Percentiles rank a stretch among this genome's conserved stretches.
Evolutionary conservation across 35 echinoderm and acorn worm genomes (phyloP).

Genomic region (Amphiura filiformis): DNA sequence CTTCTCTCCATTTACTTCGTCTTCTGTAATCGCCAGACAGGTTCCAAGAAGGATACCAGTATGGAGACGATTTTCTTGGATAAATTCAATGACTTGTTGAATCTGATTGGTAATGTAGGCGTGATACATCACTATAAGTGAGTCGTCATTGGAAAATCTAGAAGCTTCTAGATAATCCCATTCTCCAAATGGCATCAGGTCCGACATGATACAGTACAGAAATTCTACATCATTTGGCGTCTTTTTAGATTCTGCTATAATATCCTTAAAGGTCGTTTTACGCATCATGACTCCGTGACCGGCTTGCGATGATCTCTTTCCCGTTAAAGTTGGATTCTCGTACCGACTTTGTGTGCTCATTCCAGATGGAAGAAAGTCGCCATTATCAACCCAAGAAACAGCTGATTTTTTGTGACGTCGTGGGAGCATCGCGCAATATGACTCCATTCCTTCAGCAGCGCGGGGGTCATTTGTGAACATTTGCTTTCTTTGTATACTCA

Average conservation of each 20-base stretch:
- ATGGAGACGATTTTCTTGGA: slow-evolving; percentile 20
- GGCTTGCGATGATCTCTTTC: not conserved
- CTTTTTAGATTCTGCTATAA: not conserved
- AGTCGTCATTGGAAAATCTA: not conserved
- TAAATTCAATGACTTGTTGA: slow-evolving; percentile 12
- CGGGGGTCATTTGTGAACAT: not conserved
- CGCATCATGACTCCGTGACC: not conserved
- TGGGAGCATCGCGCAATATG: not conserved
- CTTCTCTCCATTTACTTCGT: not conserved
- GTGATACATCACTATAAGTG: slow-evolving; percentile 50
- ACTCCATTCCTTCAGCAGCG: not conserved
- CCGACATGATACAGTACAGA: slow-evolving; percentile 24
- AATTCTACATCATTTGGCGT: not conserved
- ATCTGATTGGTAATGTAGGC: slow-evolving; percentile 13
- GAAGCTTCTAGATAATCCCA: slow-evolving; percentile 56
- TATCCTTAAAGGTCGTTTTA: not conserved
- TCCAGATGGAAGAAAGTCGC: not conserved
- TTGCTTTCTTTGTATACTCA: not conserved
- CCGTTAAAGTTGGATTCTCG: not conserved
- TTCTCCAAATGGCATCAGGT: slow-evolving; percentile 31
- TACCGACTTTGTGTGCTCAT: not conserved
- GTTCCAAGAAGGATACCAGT: slow-evolving; percentile 2
- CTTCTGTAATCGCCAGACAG: slow-evolving; percentile 7
- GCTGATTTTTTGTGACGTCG: not conserved
- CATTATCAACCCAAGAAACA: not conserved